Base-by-base conservation (phyloP, 2,797 vertebrate species). In the Oreonectes daqikongensis region DNA sequence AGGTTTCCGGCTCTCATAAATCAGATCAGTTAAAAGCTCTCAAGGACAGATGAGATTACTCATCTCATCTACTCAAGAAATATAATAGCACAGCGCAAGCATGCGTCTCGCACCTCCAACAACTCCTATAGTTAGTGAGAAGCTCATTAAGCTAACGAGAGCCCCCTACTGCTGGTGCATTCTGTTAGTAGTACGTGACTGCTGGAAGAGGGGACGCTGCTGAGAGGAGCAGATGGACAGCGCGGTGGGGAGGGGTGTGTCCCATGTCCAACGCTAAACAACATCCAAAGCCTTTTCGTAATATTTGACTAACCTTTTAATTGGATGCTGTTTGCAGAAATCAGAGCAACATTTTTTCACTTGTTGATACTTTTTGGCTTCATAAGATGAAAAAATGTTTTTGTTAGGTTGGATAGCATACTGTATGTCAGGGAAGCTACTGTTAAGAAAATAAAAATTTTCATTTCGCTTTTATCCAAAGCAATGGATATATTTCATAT, bases 121-220 rank as follows among this genome's bases (percentile, higher is more conserved):
- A 44, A 83, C 75, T 78, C 17, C 65, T 61, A 60, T 65, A 69
- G 79, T 87, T 88, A 85, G 81, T 83, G 72, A 83, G 82, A 46
- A 83, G 84, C 85, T 89, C 89, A 91, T 91, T 87, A 90, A 86
- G 86, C 86, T 88, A 86, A 65, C 90, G 84, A 88, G 82, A 42
- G 84, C 76, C 57, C 84, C 88, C 85, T 86, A 85, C 86, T 64
- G 73, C 61, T 57, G 15, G 18, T 50, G 35, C 69, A 59, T 69
- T 70, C 74, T 85, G 89, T 84, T 87, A 87, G 84, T 84, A 85
- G 80, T 85, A 64, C 60, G 60, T 52, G 38, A 65, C 80, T 59
- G 50, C 84, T 84, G 82, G 81, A 38, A 30, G 85, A 76, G 57
- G 12, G 81, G 81, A 61, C 69, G 65, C 82, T 75, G 67, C 79